Evolutionary conservation across 64 coral and sea anemone species (phyloP), one percentile per base, ranked within the genome.

Genomic region (Hydrozoanthus tunicans): DNA sequence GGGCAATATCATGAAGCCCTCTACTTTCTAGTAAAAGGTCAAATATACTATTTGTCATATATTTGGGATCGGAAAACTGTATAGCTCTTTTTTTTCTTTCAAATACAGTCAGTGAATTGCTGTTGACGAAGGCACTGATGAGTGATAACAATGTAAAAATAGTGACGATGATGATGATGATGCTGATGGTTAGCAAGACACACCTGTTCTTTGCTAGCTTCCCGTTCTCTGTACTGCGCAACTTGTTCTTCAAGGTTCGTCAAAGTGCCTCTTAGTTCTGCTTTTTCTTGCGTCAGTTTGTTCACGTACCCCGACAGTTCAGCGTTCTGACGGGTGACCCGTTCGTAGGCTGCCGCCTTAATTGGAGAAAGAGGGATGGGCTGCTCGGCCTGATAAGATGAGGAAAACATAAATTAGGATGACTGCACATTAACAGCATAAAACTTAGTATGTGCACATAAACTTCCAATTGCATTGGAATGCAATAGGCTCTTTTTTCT

Each of bases 221-320:
- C 96, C 73, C 93, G 93, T 17, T 93, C 81, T 91, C 96, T 94
- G 79, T 95, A 95, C 70, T 98, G 91, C 6, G 93, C 59, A n/a
- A 98, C 78, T 68, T 98, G 96, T 67, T 95, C 78, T 57, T 98
- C 96, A 58, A 98, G 69, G 56, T 98, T 95, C 5, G 77, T 86
- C 13, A 98, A 75, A 52, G 96, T 86, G 24, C 80, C 86, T 59
- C 94, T 90, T 7, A 98, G 80, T 91, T 98, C 96, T 23, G 83
- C 94, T 67, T 98, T 98, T 79, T 98, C 96, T 58, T 98, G 88
- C 56, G 91, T 98, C 51, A 98, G 80, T 82, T 98, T 98, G 5
- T 88, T 83, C 15, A 98, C 81, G 64, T 89, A 98, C 57, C 80
- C 93, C 13, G 93, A 91, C 8, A 98, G 89, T 73, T 98, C 96